phyloP scores from a whole-genome alignment of 2,888 invertebrate species.

The Mythimna pallens region DNA sequence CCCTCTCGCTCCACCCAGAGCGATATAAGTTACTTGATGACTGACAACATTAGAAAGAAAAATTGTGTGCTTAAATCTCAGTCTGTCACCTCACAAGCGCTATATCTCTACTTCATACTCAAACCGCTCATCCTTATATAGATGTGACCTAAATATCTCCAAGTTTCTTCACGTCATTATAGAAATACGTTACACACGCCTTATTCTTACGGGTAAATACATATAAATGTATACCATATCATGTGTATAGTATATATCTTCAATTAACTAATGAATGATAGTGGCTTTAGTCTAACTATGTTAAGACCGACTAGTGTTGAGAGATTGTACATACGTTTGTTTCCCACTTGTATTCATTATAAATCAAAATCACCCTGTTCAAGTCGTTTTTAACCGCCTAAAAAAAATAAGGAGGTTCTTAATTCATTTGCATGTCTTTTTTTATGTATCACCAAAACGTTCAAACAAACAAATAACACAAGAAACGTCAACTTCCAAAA shows the following conservation, averaged over 20 bases:
- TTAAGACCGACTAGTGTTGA: background rate
- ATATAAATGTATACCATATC: background rate
- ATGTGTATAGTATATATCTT: background rate
- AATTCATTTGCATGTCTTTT: too few species aligned
- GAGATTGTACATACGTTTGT: background rate
- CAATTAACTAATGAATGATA: conserved; percentile 1
- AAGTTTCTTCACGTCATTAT: conserved; percentile 41
- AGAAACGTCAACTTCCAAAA: too few species aligned
- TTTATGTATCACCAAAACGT: too few species aligned
- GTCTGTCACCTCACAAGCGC: background rate
- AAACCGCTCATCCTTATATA: background rate
- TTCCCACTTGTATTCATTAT: background rate
- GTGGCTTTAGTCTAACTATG: background rate
- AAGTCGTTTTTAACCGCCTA: too few species aligned
- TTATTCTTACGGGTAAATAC: conserved; percentile 12
- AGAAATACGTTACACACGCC: conserved; percentile 17
- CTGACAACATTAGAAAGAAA: too few species aligned
- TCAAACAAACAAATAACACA: too few species aligned
- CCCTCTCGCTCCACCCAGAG: too few species aligned
- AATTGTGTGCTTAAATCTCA: background rate
- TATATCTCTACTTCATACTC: conserved; percentile 15
- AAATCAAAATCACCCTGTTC: too few species aligned
- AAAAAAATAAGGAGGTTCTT: too few species aligned
- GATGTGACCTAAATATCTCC: conserved; percentile 41
- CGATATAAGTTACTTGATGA: too few species aligned